These are phyloP conservation scores for Cryptomyrus ogoouensis DNA, from an alignment of 2,113 vertebrate species.

Conservation along the genomic window DNA sequence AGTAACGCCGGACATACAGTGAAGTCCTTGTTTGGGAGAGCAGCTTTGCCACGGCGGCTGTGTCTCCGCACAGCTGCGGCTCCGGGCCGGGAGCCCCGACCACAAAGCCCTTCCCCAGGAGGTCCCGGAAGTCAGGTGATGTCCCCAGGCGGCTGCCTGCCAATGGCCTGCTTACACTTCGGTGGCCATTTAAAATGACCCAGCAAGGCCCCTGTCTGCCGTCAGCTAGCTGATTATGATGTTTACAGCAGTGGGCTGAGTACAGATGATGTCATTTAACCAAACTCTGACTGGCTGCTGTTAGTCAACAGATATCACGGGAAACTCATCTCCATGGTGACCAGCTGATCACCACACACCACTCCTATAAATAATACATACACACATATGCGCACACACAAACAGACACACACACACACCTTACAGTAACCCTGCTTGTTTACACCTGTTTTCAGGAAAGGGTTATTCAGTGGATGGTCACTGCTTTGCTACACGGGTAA, in stretches of 20 bases:
- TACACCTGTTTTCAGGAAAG: not conserved
- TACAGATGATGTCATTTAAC: constrained; percentile 42
- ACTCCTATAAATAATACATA: not conserved
- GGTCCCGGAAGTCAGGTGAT: constrained; percentile 44
- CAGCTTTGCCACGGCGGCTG: not conserved
- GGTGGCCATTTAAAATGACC: not conserved
- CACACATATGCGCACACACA: not conserved
- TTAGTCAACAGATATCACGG: not conserved
- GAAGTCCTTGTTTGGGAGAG: not conserved
- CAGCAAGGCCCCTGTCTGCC: constrained; percentile 30
- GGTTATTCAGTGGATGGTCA: not conserved
- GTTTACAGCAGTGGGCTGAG: constrained; percentile 42
- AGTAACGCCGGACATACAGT: not conserved
- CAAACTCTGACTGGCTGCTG: constrained; percentile 24
- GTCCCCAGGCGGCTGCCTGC: constrained; percentile 22
- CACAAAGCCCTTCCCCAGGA: constrained; percentile 32
- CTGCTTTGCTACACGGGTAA: not conserved
- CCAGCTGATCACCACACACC: not conserved
- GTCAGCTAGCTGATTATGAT: constrained; percentile 48
- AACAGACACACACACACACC: not conserved
- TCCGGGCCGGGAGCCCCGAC: not conserved
- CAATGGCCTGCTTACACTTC: constrained; percentile 36
- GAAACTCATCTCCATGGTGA: not conserved
- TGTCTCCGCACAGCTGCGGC: constrained; percentile 16
- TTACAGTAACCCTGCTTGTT: not conserved